phyloP scores from a whole-genome alignment of 2,113 vertebrate genomes.

The Panthera tigris region DNA sequence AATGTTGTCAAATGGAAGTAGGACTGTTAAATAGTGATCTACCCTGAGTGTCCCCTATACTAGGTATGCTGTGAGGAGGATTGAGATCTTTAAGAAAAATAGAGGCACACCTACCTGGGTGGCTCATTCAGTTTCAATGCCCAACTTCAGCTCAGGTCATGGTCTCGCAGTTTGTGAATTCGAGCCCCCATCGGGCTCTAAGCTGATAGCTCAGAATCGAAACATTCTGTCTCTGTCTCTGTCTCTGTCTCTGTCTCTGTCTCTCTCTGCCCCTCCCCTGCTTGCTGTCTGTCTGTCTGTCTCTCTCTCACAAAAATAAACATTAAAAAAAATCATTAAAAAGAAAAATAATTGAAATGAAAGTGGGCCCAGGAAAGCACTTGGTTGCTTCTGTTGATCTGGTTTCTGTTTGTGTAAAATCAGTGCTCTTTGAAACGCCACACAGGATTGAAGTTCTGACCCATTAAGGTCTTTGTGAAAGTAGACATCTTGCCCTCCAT shows the following conservation, averaged over 20 bases:
- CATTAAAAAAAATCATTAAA: too few relatives aligned
- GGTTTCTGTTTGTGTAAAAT: not conserved
- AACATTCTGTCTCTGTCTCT: too few relatives aligned
- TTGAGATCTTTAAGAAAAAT: not conserved
- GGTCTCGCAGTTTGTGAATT: too few relatives aligned
- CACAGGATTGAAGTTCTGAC: not conserved
- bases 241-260: too few relatives aligned
- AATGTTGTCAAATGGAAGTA: not conserved
- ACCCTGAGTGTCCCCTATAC: not conserved
- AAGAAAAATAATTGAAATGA: not conserved
- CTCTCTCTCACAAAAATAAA: too few relatives aligned
- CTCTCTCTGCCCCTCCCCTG: too few relatives aligned
- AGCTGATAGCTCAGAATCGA: too few relatives aligned
- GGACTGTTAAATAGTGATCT: not conserved
- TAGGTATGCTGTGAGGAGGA: not conserved
- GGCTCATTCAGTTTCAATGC: too few relatives aligned
- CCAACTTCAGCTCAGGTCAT: too few relatives aligned
- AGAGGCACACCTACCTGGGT: too few relatives aligned
- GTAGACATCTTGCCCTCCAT: not conserved
- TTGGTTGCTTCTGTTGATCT: not conserved
- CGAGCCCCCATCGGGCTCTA: too few relatives aligned
- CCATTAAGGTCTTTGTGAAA: not conserved
- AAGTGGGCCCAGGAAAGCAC: not conserved
- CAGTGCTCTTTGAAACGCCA: not conserved
- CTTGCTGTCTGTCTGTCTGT: too few relatives aligned